Percentiles rank a stretch among this genome's conserved stretches.
Evolutionary conservation across 2,797 vertebrate species (phyloP).

Genomic region (Sebastes oblongus): DNA sequence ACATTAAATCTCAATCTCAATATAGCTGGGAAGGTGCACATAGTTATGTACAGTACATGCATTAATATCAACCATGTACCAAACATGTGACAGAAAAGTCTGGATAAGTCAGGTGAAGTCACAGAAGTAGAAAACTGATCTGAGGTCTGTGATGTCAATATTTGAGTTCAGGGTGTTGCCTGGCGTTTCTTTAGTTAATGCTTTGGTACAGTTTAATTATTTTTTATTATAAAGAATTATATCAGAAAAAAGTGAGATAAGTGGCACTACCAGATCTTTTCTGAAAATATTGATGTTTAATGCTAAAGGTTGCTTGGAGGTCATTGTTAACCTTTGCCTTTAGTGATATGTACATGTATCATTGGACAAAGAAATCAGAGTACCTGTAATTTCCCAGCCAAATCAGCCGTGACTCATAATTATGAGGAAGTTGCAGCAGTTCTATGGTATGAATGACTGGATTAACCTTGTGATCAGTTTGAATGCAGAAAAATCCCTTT

Average conservation of each 20-base stretch:
- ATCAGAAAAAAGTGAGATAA: neutral
- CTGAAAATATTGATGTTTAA: neutral
- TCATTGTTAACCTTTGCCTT: neutral
- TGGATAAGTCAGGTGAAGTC: neutral
- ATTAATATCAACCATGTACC: neutral
- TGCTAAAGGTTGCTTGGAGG: neutral
- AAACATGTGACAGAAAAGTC: neutral
- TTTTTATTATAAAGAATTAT: neutral
- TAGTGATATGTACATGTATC: neutral
- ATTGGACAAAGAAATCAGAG: neutral
- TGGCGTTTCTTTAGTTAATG: neutral
- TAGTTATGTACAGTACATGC: neutral
- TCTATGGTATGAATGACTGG: neutral
- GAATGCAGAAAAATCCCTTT: neutral
- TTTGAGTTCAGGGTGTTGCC: neutral
- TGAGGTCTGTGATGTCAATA: neutral
- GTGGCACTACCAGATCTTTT: neutral
- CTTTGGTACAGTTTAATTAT: neutral
- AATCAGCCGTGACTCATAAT: neutral
- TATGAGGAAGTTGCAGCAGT: conserved; percentile 28
- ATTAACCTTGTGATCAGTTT: conserved; percentile 2
- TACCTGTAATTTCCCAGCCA: neutral
- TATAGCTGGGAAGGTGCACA: neutral
- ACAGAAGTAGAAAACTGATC: neutral
- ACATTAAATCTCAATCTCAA: neutral